Evolutionary conservation across 2,888 invertebrate genomes (phyloP), one percentile per base, ranked within the genome.

Genomic region (Cyclophora albipunctata): DNA sequence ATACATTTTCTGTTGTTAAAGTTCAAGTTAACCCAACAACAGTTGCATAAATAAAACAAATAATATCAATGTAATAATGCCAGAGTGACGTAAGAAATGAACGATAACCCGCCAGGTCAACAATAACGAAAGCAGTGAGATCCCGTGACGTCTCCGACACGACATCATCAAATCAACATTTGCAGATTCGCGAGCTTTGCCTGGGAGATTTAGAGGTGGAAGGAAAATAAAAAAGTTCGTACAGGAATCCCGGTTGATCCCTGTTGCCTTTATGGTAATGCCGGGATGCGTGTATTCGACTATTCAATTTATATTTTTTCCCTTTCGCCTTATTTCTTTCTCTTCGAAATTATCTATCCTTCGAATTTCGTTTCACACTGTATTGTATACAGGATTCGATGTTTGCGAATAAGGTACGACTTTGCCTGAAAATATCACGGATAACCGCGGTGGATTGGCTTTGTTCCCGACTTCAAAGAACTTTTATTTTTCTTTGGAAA

Each of bases 181-280:
- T 88, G 87, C 88, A 89, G 89, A 89, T 89, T 89, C 84, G 81
- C 89, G 85, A 84, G 86, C 85, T 87, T 87, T 87, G 79, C 79
- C 78, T 72, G 76, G 69, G 84, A 87, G 88, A 88, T 88, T 87
- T 88, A 88, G 87, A 87, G 86, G 87, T 87, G 83, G 86, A 84
- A 84, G 84, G 86, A 87, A 87, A 88, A 88, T 88, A 88, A 88
- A 88, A 87, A 88, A 88, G 86, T 88, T 87, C 86, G 82, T 85
- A 84, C 80, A 81, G 83, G 86, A 88, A 88, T 87, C 88, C 88
- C 68, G 66, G 75, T 87, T 88, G 86, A 86, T 86, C 86, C 86
- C 85, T 80, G 85, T 84, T 82, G 86, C 86, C 85, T 86, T 86
- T 86, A 86, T 86, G 86, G 85, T 86, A 86, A 86, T 86, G 78